Conservation (phyloP, 2,113 vertebrate species). For the Corythornis madagascariensis region DNA sequence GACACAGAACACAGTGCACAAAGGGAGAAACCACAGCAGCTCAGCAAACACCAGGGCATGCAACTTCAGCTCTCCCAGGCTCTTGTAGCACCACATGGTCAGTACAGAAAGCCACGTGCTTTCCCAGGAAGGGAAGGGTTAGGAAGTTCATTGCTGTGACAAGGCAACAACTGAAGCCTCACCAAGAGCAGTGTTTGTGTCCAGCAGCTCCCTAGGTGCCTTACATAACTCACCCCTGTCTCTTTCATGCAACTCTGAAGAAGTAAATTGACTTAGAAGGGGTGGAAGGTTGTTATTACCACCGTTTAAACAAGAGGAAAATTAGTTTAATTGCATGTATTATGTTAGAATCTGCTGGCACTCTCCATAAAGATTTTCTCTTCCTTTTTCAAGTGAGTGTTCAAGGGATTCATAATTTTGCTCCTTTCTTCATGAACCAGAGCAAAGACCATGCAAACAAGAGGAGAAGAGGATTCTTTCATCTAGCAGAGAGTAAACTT, state of each 20-base stretch:
- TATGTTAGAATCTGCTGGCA: background rate
- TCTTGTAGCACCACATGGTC: background rate
- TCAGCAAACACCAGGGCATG: constrained; percentile 33
- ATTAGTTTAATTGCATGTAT: constrained; percentile 12
- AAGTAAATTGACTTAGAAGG: background rate
- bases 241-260: background rate
- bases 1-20: constrained; percentile 20
- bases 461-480: background rate
- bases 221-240: background rate
- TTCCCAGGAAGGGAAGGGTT: background rate
- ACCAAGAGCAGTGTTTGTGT: background rate
- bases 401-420: background rate
- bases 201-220: background rate
- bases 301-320: background rate
- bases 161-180: background rate
- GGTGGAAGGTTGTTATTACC: background rate
- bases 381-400: background rate
- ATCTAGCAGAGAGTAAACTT: background rate
- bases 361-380: background rate
- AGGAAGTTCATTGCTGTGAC: background rate
- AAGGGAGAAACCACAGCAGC: background rate
- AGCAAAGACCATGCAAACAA: background rate
- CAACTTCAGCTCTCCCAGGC: background rate
- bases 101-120: background rate
- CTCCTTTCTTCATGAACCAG: background rate